Base-by-base conservation (phyloP, 2,797 vertebrate species). In the Calcarius lapponicus region DNA sequence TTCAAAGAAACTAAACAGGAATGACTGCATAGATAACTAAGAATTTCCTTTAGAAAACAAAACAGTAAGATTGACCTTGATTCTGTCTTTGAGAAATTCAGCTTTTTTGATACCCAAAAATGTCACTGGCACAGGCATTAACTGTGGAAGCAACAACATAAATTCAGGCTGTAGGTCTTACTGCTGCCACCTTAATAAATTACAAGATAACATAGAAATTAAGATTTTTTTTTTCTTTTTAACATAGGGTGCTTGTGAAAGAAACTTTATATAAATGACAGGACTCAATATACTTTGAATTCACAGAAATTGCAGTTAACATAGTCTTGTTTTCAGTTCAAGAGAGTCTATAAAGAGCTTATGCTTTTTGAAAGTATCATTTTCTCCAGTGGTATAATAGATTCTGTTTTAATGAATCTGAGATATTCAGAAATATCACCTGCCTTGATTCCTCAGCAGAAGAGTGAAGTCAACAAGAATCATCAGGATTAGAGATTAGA, bases 61-160 rank as follows among this genome's bases (percentile, higher is more conserved):
- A 96, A 96, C 71, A 53, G 51, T 86, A 70, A 64, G 94, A 95
- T 98, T 98, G 93, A 97, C 93, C 97, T 98, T 98, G 97, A 98
- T 95, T 94, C 91, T 81, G 31, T 92, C 97, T 96, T 97, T 89
- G 96, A 82, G 96, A 98, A 97, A 93, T 95, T 95, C 88, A 97
- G 70, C 53, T 21, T 78, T 96, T 88, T 61, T 88, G 29, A 47
- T 92, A 80, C 97, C 98, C 97, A 98, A 96, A 97, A 97, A 96
- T 97, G 98, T 98, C 96, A 97, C 91, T 93, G 97, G 96, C 97
- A 96, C 76, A 32, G 93, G 87, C 92, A 91, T 82, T 91, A 88
- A 25, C 58, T 79, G 56, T 58, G 29, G 65, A 61, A 82, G 11
- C 6, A 14, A 74, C 38, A 48, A 62, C 34, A 32, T 42, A 10